Evolutionary conservation across 1,140 invertebrate genomes (phyloP), one percentile per base, ranked within the genome.

Genomic region (Pissodes strobi): DNA sequence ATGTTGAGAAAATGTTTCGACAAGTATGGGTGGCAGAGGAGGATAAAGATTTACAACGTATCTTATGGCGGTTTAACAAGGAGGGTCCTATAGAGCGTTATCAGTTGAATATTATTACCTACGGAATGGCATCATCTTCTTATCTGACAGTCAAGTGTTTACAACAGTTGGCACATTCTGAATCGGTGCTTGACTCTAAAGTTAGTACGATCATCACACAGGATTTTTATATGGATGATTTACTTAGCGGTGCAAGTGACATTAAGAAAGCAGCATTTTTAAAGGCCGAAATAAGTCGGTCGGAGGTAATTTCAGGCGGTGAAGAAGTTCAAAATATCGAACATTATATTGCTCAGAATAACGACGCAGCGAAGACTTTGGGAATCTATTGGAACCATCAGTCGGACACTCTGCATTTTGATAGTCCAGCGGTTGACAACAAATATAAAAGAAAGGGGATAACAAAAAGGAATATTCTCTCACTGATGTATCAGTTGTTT

Each of bases 151-250:
- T 38, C 13, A 34, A 37, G 25, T 12, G 67, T 9, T 38, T 81
- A 21, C 71, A 71, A 38, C 73, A 79, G 65, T 45, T 80, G 12
- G 77, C 72, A 0, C 19, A 56, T 5, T 77, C 78, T 48, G 66
- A 77, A 41, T n/a, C 37, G 18, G 3, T 66, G 0, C 22, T 60
- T 72, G 66, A 66, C 5, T 30, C 48, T 10, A 1, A 52, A 49
- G 58, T 67, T 22, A 43, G 66, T 9, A 5, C 0, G 17, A 45
- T 22, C 15, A 34, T 34, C 6, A 6, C n/a, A 6, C 30, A 34
- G n/a, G 67, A 72, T 19, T 74, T 74, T 52, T 77, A 76, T 58
- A 75, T 81, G 6, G 78, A 82, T 68, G 78, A 81, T 67, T 18
- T 77, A 6, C 18, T 77, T 0, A 62, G 69, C 52, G 77, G 79